Conservation (phyloP, 2,113 vertebrate genomes). For the Poeciliopsis occidentalis region DNA sequence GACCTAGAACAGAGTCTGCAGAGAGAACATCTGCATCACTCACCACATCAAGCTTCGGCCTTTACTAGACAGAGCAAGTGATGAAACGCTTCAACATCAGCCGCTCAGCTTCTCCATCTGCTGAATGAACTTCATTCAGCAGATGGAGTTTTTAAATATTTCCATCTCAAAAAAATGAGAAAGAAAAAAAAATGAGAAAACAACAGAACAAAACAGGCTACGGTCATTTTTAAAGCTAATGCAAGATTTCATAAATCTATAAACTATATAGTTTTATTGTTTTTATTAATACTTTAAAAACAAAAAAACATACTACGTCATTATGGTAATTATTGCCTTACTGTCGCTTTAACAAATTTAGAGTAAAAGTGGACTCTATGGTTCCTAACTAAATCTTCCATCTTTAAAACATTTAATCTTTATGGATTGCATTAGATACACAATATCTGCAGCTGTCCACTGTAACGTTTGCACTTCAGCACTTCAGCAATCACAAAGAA, state of each 20-base stretch:
- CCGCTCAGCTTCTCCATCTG: constrained; percentile 45
- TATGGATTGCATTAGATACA: neutral
- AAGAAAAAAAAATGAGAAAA: neutral
- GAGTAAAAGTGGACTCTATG: too few species aligned
- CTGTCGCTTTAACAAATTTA: too few species aligned
- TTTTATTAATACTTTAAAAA: neutral
- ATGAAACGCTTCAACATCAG: constrained; percentile 39
- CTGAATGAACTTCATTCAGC: constrained; percentile 37
- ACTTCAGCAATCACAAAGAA: neutral
- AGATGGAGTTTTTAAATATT: neutral
- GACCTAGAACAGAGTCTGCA: constrained; percentile 73
- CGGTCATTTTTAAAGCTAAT: neutral
- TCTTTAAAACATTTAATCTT: neutral
- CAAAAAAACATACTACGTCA: too few species aligned
- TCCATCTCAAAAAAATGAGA: neutral
- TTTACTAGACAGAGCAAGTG: constrained; percentile 41
- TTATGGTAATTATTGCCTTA: too few species aligned
- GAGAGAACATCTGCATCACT: constrained; percentile 69
- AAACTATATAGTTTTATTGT: too few species aligned
- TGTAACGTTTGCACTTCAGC: neutral
- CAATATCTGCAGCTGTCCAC: neutral
- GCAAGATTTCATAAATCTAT: neutral
- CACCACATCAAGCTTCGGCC: constrained; percentile 43
- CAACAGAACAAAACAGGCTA: neutral
- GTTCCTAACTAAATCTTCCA: too few species aligned